Conservation (phyloP, 2,113 vertebrate species). For the Scomber japonicus region DNA sequence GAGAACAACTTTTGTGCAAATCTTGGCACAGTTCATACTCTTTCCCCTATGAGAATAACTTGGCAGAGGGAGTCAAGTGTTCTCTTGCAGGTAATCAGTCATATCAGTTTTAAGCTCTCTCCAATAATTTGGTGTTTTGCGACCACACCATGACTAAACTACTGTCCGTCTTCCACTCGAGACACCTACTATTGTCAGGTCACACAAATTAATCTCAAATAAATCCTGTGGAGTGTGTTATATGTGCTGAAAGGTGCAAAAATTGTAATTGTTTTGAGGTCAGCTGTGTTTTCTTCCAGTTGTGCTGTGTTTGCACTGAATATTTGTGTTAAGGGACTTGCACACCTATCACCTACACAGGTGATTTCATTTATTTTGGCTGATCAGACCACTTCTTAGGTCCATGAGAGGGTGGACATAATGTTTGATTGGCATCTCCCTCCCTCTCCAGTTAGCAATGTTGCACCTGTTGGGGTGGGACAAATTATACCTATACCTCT, state of each 20-base stretch:
- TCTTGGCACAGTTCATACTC: conserved; percentile 24
- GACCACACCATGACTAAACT: conserved; percentile 24
- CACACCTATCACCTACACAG: neutral
- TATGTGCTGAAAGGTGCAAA: neutral
- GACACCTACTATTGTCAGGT: neutral
- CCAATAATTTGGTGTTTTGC: conserved; percentile 37
- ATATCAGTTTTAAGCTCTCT: conserved; percentile 35
- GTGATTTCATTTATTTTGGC: neutral
- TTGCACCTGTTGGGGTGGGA: neutral
- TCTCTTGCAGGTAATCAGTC: conserved; percentile 45
- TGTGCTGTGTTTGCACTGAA: no score
- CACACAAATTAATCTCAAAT: conserved; percentile 21
- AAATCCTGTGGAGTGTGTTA: neutral
- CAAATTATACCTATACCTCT: neutral
- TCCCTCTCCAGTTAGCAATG: neutral
- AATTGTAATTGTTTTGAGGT: neutral
- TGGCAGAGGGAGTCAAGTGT: conserved; percentile 30
- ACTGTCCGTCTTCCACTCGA: conserved; percentile 11
- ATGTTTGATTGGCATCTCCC: neutral
- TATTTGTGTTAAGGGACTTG: neutral
- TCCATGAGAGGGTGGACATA: no score
- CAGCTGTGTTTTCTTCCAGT: neutral
- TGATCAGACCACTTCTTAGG: neutral
- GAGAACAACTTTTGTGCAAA: conserved; percentile 47
- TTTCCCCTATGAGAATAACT: conserved; percentile 44